Conservation (phyloP, 1,140 invertebrate genomes). For the Drosophila guanche region DNA sequence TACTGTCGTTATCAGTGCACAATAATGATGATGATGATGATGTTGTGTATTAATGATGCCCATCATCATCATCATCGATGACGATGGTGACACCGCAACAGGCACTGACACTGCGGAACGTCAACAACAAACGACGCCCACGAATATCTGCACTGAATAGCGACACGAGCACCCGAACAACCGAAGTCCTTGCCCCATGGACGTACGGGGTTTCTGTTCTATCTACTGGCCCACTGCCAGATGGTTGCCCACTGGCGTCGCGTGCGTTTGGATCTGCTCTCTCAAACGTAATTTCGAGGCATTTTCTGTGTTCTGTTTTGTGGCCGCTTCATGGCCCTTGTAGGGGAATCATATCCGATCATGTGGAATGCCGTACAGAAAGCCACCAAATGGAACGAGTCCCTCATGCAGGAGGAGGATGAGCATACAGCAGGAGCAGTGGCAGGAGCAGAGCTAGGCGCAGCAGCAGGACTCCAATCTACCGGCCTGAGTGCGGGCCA, state of each 20-base stretch:
- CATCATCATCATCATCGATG: background rate
- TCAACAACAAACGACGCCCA: conserved; percentile 78
- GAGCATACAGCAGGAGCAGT: no score
- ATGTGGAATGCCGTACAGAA: no score
- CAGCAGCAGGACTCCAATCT: background rate
- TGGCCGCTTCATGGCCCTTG: no score
- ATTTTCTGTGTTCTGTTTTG: background rate
- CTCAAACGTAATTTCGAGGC: conserved; percentile 5
- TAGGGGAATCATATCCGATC: no score
- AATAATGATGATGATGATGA: conserved; percentile 34
- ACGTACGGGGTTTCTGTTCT: background rate
- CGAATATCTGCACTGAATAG: conserved; percentile 10
- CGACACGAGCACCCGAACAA: background rate
- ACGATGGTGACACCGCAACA: background rate
- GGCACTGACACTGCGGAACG: conserved; percentile 50
- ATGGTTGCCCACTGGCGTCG: conserved; percentile 47
- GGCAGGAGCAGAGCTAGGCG: no score
- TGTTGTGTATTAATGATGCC: background rate
- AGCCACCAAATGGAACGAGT: no score
- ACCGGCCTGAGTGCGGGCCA: conserved; percentile 17
- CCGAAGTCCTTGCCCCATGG: conserved; percentile 60
- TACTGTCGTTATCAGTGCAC: conserved; percentile 45
- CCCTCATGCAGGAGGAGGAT: no score
- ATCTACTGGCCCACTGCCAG: conserved; percentile 41
- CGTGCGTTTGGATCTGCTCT: conserved; percentile 47